Evolutionary conservation across 2,797 vertebrate species (phyloP), one percentile per base, ranked within the genome.

Genomic region (Coluber constrictor): DNA sequence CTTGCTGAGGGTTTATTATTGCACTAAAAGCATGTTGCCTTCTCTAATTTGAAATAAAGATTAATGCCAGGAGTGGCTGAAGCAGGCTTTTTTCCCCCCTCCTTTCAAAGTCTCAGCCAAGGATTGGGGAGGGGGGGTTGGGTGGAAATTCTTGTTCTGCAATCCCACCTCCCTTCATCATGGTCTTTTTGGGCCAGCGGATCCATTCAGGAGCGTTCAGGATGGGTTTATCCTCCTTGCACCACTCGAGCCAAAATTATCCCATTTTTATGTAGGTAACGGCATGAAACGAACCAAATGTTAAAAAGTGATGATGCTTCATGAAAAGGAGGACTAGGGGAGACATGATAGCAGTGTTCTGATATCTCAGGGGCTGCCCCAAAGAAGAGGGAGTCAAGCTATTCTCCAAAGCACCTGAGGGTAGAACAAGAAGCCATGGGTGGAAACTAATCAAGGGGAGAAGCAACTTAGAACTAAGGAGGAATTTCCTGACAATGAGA

Each of bases 1-100:
- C 97, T 97, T 97, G 97, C 97, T 95, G 93, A 93, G 94, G 96
- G 96, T 96, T 97, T 97, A 96, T 95, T 96, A 97, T 95, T 94
- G 93, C 93, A 94, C 94, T 95, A 98, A 94, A 96, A 97, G 96
- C 96, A 91, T 96, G 93, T 88, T 95, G 56, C 70, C 95, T 88
- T 95, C 95, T 97, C 95, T 96, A 94, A 94, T 94, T 96, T 97
- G 96, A 88, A 95, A 92, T 66, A 94, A 96, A 96, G 92, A 95
- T 91, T 94, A 94, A 94, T 96, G 95, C 57, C 23, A 90, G 88
- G 93, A 95, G 93, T 90, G 88, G 93, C 43, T 90, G 91, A 9
- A 92, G 83, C 47, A 27, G 88, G 4, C 25, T 92, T 51, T 29
- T 92, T 63, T 29, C 3, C 29, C 86, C 60, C 86, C 60, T 18